A percentile compares a stretch with the other conserved stretches of the same genome.
Evolutionary conservation across 2,113 vertebrate genomes (phyloP).

Genomic region (Engystomops pustulosus): DNA sequence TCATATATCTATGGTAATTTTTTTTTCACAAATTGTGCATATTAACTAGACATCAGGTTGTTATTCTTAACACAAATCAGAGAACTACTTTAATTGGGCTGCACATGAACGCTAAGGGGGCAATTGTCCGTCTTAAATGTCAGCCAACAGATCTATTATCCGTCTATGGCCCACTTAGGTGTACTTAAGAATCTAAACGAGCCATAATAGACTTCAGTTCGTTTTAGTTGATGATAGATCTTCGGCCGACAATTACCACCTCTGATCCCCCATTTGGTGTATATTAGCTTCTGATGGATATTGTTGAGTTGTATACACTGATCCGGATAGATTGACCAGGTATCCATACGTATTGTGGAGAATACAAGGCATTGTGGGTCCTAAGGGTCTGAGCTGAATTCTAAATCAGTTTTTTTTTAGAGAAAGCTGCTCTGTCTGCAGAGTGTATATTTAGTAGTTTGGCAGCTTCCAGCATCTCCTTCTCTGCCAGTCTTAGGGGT

Average conservation of each 20-base stretch:
- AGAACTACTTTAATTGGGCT: neutral
- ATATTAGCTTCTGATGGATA: neutral
- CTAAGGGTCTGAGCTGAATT: neutral
- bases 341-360: neutral
- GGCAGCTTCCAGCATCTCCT: slow-evolving; percentile 44
- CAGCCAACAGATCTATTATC: neutral
- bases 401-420: slow-evolving; percentile 40
- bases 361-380: neutral
- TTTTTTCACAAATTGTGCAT: too few species aligned
- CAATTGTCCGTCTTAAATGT: neutral
- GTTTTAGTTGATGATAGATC: neutral
- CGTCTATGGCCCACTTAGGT: neutral
- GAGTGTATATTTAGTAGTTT: slow-evolving; percentile 55
- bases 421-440: slow-evolving; percentile 50
- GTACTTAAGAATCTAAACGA: neutral
- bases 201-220: neutral
- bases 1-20: too few species aligned
- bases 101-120: neutral
- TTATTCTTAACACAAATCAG: too few species aligned
- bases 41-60: too few species aligned
- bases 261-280: neutral
- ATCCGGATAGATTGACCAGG: neutral
- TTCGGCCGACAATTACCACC: neutral
- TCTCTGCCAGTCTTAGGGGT: slow-evolving; percentile 51
- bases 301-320: neutral